Conservation (phyloP, 23 tunicate species). For the Halocynthia aurantium region DNA sequence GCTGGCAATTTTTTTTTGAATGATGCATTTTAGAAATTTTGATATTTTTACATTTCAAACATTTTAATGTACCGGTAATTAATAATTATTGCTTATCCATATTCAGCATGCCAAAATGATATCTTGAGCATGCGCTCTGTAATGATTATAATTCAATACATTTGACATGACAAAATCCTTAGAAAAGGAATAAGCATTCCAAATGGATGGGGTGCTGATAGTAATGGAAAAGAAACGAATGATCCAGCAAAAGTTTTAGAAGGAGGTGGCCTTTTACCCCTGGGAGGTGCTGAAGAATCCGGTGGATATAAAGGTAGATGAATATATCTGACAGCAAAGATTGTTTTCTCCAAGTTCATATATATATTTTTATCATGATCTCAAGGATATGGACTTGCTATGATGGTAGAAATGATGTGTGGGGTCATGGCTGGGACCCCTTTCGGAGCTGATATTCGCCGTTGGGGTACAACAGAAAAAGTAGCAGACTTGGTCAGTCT, state of each 20-base stretch:
- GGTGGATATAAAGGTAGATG: conserved; percentile 95
- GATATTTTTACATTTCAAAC: too few species aligned
- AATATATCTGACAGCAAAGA: background rate
- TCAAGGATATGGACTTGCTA: conserved; percentile 85
- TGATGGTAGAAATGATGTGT: conserved; percentile 98
- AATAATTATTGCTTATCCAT: too few species aligned
- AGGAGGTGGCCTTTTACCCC: conserved; percentile 91
- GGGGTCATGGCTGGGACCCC: conserved; percentile 68
- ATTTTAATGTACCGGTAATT: too few species aligned
- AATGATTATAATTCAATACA: too few species aligned
- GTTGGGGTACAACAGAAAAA: conserved; percentile 83
- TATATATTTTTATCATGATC: background rate
- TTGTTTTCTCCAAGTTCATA: conserved; percentile 1
- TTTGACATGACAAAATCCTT: too few species aligned
- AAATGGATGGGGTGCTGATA: conserved; percentile 92
- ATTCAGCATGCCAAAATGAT: too few species aligned
- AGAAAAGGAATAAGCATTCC: conserved; percentile 81
- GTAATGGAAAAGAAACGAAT: conserved; percentile 71
- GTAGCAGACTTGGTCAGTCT: conserved; percentile 68
- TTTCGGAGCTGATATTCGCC: conserved; percentile 69
- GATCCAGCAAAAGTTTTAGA: conserved; percentile 56
- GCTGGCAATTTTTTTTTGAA: too few species aligned
- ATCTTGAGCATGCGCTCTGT: too few species aligned
- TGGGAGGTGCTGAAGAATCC: conserved; percentile 89
- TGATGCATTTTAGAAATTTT: too few species aligned